These are phyloP conservation scores for Aleiodes testaceus DNA, from an alignment of 2,888 invertebrate species.

Conservation along the genomic window DNA sequence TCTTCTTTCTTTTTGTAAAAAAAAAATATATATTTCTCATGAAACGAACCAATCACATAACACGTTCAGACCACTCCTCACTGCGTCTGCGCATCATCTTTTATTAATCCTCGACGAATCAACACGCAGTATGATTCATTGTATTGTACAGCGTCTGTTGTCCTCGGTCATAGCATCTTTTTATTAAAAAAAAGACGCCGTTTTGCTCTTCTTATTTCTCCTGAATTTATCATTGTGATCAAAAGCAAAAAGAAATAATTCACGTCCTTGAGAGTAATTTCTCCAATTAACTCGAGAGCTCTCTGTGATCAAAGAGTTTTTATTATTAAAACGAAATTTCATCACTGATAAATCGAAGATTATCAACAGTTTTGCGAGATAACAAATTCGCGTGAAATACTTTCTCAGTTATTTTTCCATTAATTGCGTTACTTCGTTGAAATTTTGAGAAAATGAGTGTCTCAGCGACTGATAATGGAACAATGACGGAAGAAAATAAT, in stretches of 20 bases:
- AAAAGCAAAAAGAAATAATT: background rate
- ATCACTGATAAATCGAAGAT: background rate
- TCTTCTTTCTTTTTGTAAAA: no score
- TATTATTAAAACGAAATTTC: background rate
- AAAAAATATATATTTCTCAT: no score
- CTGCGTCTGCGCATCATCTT: no score
- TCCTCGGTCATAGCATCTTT: background rate
- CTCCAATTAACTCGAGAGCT: background rate
- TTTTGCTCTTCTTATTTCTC: background rate
- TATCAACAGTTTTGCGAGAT: background rate
- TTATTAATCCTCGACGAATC: background rate
- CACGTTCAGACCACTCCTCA: no score
- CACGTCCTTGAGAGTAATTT: background rate
- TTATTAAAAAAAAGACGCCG: conserved; percentile 12
- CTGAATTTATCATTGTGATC: background rate
- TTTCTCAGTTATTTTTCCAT: background rate
- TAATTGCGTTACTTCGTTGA: background rate
- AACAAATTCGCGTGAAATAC: background rate
- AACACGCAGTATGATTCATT: conserved; percentile 1
- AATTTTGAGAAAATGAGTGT: conserved; percentile 17
- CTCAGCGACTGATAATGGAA: conserved; percentile 24
- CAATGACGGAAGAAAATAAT: conserved; percentile 34
- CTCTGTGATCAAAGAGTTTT: background rate
- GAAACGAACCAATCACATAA: no score
- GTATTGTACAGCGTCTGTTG: background rate